Percentiles rank a stretch among this genome's conserved stretches.
phyloP scores from a whole-genome alignment of 2,888 invertebrate genomes.

The Leucoma salicis region DNA sequence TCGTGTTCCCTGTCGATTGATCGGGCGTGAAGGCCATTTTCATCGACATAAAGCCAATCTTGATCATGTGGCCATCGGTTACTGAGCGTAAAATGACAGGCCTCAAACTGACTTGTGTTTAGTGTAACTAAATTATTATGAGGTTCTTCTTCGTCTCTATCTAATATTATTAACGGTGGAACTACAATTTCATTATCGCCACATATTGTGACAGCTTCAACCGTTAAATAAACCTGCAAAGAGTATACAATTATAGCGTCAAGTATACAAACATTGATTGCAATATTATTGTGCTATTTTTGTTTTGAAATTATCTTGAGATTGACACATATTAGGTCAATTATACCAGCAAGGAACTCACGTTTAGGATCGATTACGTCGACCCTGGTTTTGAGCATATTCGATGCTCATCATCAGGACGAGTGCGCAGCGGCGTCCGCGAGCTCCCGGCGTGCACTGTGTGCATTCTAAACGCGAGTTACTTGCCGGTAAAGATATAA shows the following conservation, averaged over 20 bases:
- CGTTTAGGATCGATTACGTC: no score
- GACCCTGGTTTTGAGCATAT: no score
- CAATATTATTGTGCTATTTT: no score
- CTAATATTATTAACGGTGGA: conserved; percentile 61
- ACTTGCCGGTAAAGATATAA: no score
- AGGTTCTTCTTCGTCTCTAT: conserved; percentile 64
- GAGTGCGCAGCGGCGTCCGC: no score
- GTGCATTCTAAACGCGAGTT: no score
- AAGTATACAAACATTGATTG: no score
- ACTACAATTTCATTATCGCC: conserved; percentile 43
- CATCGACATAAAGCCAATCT: conserved; percentile 66
- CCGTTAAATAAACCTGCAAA: conserved; percentile 55
- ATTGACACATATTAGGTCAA: no score
- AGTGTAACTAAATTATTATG: conserved; percentile 55
- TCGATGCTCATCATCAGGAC: no score
- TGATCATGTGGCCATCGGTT: conserved; percentile 67
- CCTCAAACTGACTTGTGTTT: conserved; percentile 38
- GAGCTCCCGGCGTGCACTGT: no score
- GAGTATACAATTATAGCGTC: neutral
- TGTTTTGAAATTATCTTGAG: no score
- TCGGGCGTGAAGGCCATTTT: conserved; percentile 55
- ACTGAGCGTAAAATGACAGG: conserved; percentile 56
- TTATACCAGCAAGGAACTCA: no score
- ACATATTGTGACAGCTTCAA: conserved; percentile 48
- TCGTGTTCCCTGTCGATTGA: conserved; percentile 70